Conservation (phyloP, 2,888 invertebrate species). For the Megaustenia siamemsis region DNA sequence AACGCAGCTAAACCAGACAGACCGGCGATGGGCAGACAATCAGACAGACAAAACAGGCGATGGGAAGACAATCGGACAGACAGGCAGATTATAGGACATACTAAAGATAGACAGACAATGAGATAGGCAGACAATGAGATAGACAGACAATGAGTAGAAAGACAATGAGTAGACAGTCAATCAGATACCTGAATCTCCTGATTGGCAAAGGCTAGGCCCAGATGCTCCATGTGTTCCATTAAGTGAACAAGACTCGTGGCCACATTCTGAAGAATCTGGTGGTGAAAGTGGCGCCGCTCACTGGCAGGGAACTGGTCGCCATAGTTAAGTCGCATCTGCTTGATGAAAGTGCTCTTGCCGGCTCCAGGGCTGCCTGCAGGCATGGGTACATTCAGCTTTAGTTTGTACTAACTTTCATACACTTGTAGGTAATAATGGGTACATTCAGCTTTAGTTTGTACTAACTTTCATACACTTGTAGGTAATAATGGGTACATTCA, state of each 20-base stretch:
- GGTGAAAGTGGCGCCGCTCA: constrained; percentile 64
- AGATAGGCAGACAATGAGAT: not conserved
- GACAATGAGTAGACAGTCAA: not conserved
- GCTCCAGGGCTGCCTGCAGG: constrained; percentile 72
- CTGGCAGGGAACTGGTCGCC: constrained; percentile 74
- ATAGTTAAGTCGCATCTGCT: constrained; percentile 74
- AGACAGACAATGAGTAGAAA: not conserved
- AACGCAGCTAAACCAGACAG: no score
- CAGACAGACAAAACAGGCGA: not conserved
- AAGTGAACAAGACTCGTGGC: constrained; percentile 70
- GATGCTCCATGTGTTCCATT: constrained; percentile 69
- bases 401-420: no score
- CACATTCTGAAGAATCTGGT: constrained; percentile 72
- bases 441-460: no score
- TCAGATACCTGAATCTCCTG: constrained; percentile 59
- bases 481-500: no score
- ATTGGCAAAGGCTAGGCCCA: constrained; percentile 62
- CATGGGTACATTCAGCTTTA: no score
- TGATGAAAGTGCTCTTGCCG: constrained; percentile 78
- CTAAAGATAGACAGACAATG: not conserved
- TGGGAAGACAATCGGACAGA: not conserved
- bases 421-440: no score
- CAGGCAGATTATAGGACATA: not conserved
- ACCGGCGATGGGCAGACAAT: not conserved
- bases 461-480: no score